Evolutionary conservation across 2,113 vertebrate species (phyloP).

Genomic region (Onychorhynchus coronatus): DNA sequence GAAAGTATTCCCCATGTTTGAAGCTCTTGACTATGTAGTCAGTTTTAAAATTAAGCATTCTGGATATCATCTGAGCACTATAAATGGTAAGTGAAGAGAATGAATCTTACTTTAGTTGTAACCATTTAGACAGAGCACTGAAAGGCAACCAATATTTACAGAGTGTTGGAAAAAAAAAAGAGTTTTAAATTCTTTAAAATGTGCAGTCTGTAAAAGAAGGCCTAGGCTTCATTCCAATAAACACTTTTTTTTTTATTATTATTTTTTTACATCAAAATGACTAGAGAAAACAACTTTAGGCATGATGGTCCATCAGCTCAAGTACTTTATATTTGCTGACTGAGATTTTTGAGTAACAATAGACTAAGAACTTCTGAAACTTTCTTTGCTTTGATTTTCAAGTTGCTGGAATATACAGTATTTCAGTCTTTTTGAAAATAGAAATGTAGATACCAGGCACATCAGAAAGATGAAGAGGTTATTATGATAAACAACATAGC

Average conservation of each 20-base stretch:
- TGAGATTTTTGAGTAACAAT: neutral
- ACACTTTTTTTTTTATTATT: neutral
- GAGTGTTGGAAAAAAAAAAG: neutral
- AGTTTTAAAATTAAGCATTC: neutral
- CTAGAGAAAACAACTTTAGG: neutral
- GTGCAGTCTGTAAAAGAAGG: neutral
- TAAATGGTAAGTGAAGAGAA: neutral
- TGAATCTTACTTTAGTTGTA: neutral
- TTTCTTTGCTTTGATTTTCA: neutral
- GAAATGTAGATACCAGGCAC: neutral
- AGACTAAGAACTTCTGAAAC: neutral
- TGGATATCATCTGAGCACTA: neutral
- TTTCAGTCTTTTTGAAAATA: neutral
- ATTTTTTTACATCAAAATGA: neutral
- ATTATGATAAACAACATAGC: neutral
- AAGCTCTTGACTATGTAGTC: neutral
- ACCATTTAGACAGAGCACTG: neutral
- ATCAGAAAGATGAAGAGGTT: neutral
- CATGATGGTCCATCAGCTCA: neutral
- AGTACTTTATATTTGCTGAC: neutral
- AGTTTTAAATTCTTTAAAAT: neutral
- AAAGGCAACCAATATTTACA: neutral
- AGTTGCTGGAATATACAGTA: neutral
- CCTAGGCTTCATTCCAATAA: neutral
- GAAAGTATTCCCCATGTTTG: neutral